Conservation (phyloP, 2,797 vertebrate genomes). For the Catostomus latipinnis region DNA sequence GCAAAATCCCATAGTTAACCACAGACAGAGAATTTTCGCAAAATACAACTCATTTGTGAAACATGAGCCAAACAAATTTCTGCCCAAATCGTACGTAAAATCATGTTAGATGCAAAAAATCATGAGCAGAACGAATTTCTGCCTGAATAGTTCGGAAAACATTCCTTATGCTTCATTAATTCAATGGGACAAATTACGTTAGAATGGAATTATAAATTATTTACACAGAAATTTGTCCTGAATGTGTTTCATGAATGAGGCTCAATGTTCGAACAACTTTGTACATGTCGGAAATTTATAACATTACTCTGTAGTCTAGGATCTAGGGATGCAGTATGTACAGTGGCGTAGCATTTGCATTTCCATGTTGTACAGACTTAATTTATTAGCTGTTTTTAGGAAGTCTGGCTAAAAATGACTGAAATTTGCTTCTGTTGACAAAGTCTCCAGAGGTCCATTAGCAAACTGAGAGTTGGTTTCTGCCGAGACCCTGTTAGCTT, state of each 20-base stretch:
- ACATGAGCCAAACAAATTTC: too few species aligned
- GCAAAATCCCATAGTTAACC: too few species aligned
- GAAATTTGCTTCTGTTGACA: conserved; percentile 71
- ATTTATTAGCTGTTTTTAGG: conserved; percentile 60
- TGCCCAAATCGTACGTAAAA: too few species aligned
- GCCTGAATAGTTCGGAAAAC: too few species aligned
- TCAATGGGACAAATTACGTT: too few species aligned
- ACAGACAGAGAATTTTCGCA: too few species aligned
- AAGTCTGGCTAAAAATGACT: conserved; percentile 68
- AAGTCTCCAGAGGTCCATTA: conserved; percentile 85
- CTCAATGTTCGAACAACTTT: not conserved
- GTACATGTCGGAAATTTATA: conserved; percentile 2
- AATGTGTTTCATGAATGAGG: too few species aligned
- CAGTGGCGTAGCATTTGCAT: conserved; percentile 22
- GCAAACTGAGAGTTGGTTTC: conserved; percentile 81
- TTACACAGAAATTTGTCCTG: not conserved
- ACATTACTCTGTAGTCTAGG: not conserved
- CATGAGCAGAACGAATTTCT: too few species aligned
- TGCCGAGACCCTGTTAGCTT: conserved; percentile 60
- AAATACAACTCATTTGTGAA: too few species aligned
- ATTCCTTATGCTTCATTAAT: too few species aligned
- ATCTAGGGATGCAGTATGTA: conserved; percentile 31
- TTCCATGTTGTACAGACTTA: conserved; percentile 49
- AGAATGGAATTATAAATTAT: not conserved
- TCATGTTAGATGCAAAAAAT: too few species aligned